These are phyloP conservation scores for Helicoverpa assulta DNA, from an alignment of 2,888 invertebrate genomes.

Conservation along the genomic window DNA sequence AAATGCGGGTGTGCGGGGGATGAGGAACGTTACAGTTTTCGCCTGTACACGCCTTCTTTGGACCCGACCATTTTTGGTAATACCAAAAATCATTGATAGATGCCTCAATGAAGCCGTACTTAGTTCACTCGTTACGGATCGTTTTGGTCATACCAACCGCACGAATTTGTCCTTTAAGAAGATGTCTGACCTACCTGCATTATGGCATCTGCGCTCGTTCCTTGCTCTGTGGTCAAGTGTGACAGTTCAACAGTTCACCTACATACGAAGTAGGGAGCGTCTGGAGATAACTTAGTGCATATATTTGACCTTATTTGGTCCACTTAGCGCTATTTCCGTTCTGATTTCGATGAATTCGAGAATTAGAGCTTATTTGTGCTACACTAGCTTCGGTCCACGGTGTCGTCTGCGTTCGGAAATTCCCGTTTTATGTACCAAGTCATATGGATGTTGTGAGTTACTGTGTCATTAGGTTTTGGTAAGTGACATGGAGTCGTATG, in stretches of 20 bases:
- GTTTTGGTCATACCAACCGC: too few relatives aligned
- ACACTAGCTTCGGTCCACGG: background rate
- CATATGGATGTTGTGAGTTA: background rate
- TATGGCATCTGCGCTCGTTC: too few relatives aligned
- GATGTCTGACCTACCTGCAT: too few relatives aligned
- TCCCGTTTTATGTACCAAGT: background rate
- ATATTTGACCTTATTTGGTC: slow-evolving; percentile 2
- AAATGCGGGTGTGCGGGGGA: too few relatives aligned
- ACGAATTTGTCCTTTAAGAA: too few relatives aligned
- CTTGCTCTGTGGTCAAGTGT: background rate
- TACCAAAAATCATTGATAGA: too few relatives aligned
- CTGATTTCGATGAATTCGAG: slow-evolving; percentile 1
- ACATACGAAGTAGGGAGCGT: background rate
- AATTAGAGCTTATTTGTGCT: slow-evolving; percentile 1
- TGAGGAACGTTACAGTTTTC: too few relatives aligned
- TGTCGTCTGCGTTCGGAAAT: background rate
- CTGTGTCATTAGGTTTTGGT: background rate
- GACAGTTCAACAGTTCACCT: slow-evolving; percentile 13
- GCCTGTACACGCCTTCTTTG: too few relatives aligned
- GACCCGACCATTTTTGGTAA: too few relatives aligned
- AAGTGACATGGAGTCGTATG: background rate
- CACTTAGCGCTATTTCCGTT: slow-evolving; percentile 19
- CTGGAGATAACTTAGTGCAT: slow-evolving; percentile 3
- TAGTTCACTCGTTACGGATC: too few relatives aligned
- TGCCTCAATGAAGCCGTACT: too few relatives aligned